phyloP scores from a whole-genome alignment of 1,140 invertebrate genomes.

The Apocrypta bakeri region DNA sequence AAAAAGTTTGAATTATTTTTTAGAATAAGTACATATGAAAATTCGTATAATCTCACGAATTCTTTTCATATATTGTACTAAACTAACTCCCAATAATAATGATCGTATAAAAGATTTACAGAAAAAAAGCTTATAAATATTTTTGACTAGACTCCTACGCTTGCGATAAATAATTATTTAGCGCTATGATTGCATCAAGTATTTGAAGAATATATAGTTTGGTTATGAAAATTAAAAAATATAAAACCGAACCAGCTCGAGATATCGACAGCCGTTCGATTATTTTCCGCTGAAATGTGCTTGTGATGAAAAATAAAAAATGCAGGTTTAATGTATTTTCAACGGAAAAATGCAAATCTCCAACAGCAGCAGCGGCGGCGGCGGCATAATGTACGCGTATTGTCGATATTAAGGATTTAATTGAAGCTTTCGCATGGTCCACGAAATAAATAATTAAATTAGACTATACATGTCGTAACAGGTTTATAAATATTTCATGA shows the following conservation, averaged over 20 bases:
- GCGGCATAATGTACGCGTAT: neutral
- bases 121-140: slow-evolving; percentile 10
- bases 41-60: no score
- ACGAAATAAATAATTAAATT: slow-evolving; percentile 27
- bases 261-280: neutral
- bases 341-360: neutral
- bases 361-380: neutral
- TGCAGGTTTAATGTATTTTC: slow-evolving; percentile 6
- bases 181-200: neutral
- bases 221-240: slow-evolving; percentile 1
- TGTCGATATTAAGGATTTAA: slow-evolving; percentile 22
- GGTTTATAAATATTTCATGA: slow-evolving; percentile 15
- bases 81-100: no score
- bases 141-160: neutral
- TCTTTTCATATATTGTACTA: no score
- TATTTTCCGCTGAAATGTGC: neutral
- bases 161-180: neutral
- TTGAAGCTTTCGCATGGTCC: neutral
- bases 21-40: no score
- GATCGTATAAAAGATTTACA: neutral
- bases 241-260: neutral
- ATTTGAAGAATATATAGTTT: neutral
- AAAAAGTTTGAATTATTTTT: no score
- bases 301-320: neutral
- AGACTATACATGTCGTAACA: neutral